These are phyloP conservation scores for Crossocerus cetratus DNA, from an alignment of 2,888 invertebrate genomes.

Conservation along the genomic window DNA sequence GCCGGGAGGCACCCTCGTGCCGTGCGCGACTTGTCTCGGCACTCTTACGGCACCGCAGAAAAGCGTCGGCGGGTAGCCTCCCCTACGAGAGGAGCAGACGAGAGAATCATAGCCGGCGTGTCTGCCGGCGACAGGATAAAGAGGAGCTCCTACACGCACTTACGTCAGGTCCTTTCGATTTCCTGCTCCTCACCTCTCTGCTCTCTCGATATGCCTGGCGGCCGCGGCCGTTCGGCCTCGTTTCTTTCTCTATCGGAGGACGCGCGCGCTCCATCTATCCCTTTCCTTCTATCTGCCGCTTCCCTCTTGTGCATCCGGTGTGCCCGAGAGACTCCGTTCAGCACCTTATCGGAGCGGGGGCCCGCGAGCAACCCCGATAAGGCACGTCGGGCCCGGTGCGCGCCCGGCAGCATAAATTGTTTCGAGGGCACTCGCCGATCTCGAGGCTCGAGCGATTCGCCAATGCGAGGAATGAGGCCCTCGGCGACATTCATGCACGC, in stretches of 20 bases:
- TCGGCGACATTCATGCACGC: too few relatives aligned
- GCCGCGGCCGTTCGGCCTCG: constrained; percentile 22
- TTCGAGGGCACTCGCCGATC: constrained; percentile 66
- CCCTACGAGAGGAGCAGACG: not conserved
- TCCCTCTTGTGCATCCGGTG: constrained; percentile 24
- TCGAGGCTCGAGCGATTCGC: constrained; percentile 52
- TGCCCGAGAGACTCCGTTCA: constrained; percentile 51
- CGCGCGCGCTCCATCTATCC: not conserved
- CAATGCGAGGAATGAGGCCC: constrained; percentile 24
- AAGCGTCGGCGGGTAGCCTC: constrained; percentile 11
- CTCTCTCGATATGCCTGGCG: constrained; percentile 29
- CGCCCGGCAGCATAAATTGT: constrained; percentile 70
- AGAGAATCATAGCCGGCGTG: constrained; percentile 59
- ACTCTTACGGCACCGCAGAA: constrained; percentile 8
- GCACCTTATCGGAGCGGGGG: constrained; percentile 62
- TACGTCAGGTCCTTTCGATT: constrained; percentile 68
- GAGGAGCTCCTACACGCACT: constrained; percentile 69
- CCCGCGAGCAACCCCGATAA: constrained; percentile 62
- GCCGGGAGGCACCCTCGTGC: too few relatives aligned
- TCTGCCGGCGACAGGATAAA: constrained; percentile 72
- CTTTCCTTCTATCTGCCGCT: constrained; percentile 5
- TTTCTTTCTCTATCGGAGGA: constrained; percentile 9
- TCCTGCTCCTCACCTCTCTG: constrained; percentile 15
- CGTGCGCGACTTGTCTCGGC: constrained; percentile 15
- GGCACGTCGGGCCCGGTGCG: constrained; percentile 70